Percentiles rank a stretch among this genome's conserved stretches.
Conservation (phyloP, 1,140 invertebrate species). For the Eubasilissa regina region DNA sequence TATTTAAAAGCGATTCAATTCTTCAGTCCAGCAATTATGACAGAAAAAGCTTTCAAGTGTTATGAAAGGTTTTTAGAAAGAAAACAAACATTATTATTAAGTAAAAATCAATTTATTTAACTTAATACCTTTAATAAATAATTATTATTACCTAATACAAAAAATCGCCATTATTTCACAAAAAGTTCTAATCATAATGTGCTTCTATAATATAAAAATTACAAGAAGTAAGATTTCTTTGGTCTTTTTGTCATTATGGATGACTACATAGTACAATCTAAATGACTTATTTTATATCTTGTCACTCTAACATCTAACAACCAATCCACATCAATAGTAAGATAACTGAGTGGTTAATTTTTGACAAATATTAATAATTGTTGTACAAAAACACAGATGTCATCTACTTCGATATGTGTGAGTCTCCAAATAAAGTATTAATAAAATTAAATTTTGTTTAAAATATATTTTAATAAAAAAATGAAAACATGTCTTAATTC, state of each 20-base stretch:
- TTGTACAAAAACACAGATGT: neutral
- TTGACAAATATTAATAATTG: neutral
- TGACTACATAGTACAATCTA: conserved; percentile 38
- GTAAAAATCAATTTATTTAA: conserved; percentile 17
- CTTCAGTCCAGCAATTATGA: too few relatives aligned
- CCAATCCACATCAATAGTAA: conserved; percentile 2
- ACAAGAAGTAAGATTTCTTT: conserved; percentile 34
- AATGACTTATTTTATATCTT: neutral
- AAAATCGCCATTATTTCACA: conserved; percentile 6
- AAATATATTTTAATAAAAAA: neutral
- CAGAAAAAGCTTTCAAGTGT: too few relatives aligned
- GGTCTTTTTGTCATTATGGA: conserved; percentile 40
- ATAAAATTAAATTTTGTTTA: neutral
- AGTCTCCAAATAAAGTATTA: neutral
- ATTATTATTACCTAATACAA: conserved; percentile 39
- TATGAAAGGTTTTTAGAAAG: too few relatives aligned
- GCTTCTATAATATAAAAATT: conserved; percentile 33
- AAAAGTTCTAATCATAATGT: conserved; percentile 31
- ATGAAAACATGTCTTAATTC: too few relatives aligned
- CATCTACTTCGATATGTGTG: neutral
- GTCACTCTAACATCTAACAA: conserved; percentile 21
- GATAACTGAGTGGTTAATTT: neutral
- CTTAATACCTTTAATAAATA: conserved; percentile 40
- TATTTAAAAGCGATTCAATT: too few relatives aligned
- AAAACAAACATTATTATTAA: neutral